phyloP scores from a whole-genome alignment of 2,797 vertebrate genomes.

The Schizopygopsis pylzovi region DNA sequence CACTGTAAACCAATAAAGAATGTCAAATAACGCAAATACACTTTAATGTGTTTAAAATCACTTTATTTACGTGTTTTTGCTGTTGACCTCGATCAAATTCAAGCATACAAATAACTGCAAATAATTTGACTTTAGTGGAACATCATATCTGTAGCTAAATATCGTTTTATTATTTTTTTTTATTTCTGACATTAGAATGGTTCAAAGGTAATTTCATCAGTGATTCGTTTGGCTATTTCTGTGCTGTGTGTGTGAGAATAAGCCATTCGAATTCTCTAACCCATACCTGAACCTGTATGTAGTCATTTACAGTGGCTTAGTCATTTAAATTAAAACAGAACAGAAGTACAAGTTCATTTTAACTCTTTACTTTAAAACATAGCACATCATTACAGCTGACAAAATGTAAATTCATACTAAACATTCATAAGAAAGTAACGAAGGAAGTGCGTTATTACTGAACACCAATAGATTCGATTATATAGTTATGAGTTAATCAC shows the following conservation, averaged over 20 bases:
- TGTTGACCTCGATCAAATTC: neutral
- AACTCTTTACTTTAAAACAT: conserved; percentile 39
- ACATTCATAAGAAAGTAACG: conserved; percentile 47
- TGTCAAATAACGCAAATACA: neutral
- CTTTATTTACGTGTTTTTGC: neutral
- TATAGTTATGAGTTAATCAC: conserved; percentile 50
- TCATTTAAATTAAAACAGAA: conserved; percentile 9
- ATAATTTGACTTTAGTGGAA: neutral
- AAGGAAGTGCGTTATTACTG: conserved; percentile 42
- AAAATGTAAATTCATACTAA: conserved; percentile 42
- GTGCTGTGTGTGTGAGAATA: neutral
- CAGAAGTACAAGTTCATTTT: conserved; percentile 1
- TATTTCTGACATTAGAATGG: neutral
- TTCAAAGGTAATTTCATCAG: neutral
- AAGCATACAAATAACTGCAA: neutral
- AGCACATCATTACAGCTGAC: conserved; percentile 24
- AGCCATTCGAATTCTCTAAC: neutral
- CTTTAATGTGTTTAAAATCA: neutral
- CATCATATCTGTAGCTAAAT: neutral
- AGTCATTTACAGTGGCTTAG: neutral
- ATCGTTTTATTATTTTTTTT: neutral
- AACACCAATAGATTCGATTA: conserved; percentile 47
- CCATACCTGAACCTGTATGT: neutral
- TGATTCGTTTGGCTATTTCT: neutral
- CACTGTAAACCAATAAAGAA: neutral